A percentile compares a stretch with the other conserved stretches of the same genome.
Conservation (phyloP, 2,797 vertebrate genomes). For the Harpagifer antarcticus region DNA sequence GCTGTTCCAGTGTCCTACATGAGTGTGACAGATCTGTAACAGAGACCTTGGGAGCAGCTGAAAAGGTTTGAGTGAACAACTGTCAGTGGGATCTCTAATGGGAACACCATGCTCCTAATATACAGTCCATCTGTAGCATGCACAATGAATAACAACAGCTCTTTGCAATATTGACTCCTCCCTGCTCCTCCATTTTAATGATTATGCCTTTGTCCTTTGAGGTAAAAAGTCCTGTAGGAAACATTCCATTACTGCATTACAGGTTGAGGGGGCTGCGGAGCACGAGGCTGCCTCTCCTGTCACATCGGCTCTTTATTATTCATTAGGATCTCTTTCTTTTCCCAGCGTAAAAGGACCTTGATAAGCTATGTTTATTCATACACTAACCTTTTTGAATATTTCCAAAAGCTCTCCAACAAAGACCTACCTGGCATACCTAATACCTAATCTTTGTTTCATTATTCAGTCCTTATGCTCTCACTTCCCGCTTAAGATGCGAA, state of each 20-base stretch:
- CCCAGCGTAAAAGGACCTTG: constrained; percentile 92
- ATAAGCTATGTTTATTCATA: constrained; percentile 99
- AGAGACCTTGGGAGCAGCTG: constrained; percentile 77
- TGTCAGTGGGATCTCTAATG: constrained; percentile 77
- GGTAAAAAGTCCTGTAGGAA: constrained; percentile 85
- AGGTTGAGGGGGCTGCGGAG: constrained; percentile 82
- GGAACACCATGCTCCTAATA: constrained; percentile 75
- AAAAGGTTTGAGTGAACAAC: constrained; percentile 72
- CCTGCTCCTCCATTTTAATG: constrained; percentile 85
- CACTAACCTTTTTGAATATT: constrained; percentile 99
- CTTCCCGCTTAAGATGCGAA: constrained; percentile 93
- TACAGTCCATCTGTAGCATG: constrained; percentile 72
- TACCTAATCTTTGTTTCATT: constrained; percentile 96
- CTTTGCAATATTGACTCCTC: constrained; percentile 90
- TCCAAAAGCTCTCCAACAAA: constrained; percentile 95
- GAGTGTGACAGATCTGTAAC: constrained; percentile 80
- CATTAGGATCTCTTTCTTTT: constrained; percentile 93
- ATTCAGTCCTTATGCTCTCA: constrained; percentile 92
- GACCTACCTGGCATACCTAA: constrained; percentile 95
- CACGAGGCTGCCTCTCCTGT: constrained; percentile 88
- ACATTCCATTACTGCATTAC: constrained; percentile 92
- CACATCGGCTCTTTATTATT: constrained; percentile 95
- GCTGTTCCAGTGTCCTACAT: constrained; percentile 77
- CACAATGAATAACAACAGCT: constrained; percentile 76
- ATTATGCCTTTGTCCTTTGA: constrained; percentile 92